Evolutionary conservation across 2,888 invertebrate genomes (phyloP).

Genomic region (Monopis laevigella): DNA sequence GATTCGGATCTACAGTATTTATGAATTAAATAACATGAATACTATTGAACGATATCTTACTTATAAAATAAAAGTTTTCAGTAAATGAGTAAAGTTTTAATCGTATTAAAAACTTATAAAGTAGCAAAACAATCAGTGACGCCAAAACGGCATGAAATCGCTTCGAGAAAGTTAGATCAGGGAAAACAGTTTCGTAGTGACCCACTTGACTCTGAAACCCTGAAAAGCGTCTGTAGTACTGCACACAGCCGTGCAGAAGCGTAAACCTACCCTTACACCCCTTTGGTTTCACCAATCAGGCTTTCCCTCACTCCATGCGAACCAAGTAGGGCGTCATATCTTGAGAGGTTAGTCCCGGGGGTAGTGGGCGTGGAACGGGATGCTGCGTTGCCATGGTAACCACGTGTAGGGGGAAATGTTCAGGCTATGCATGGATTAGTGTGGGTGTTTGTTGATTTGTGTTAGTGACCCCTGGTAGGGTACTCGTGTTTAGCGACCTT

Average conservation of each 20-base stretch:
- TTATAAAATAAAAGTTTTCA: no score
- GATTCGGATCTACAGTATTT: no score
- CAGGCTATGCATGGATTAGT: slow-evolving; percentile 28
- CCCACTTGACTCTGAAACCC: slow-evolving; percentile 10
- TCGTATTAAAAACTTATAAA: slow-evolving; percentile 4
- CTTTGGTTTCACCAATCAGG: slow-evolving; percentile 60
- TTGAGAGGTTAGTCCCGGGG: slow-evolving; percentile 64
- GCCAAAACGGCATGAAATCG: slow-evolving; percentile 22
- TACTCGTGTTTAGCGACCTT: slow-evolving; percentile 43
- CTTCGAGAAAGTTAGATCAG: slow-evolving; percentile 19
- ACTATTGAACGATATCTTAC: no score
- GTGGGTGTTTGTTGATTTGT: slow-evolving; percentile 34
- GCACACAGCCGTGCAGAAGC: slow-evolving; percentile 40
- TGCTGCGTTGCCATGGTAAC: slow-evolving; percentile 71
- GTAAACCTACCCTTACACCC: slow-evolving; percentile 44
- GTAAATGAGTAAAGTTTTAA: no score
- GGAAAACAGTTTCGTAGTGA: slow-evolving; percentile 13
- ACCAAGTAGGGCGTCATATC: slow-evolving; percentile 62
- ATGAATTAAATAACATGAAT: no score
- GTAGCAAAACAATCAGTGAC: slow-evolving; percentile 4
- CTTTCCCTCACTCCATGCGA: slow-evolving; percentile 18
- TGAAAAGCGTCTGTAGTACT: slow-evolving; percentile 29
- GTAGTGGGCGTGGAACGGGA: slow-evolving; percentile 69
- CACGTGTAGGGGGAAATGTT: slow-evolving; percentile 25
- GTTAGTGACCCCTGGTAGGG: slow-evolving; percentile 23